A percentile compares a stretch with the other conserved stretches of the same genome.
Conservation (phyloP, 1,140 invertebrate species). For the Battus philenor region DNA sequence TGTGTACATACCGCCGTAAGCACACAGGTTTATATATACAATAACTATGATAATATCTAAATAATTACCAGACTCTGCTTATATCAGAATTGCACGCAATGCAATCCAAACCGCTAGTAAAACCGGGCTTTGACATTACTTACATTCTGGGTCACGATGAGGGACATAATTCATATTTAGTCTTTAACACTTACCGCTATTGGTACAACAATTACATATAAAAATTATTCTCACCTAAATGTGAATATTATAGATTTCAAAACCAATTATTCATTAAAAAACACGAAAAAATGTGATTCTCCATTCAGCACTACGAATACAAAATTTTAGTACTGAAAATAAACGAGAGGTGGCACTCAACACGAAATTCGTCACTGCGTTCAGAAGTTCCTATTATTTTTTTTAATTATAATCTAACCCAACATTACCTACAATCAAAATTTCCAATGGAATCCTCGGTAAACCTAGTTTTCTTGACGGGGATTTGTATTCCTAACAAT, state of each 20-base stretch:
- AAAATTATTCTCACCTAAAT: constrained; percentile 53
- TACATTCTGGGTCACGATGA: constrained; percentile 65
- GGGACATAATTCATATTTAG: constrained; percentile 23
- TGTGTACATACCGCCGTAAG: constrained; percentile 7
- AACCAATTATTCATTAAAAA: constrained; percentile 72
- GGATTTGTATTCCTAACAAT: too few relatives aligned
- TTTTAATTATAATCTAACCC: too few relatives aligned
- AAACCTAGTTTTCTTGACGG: too few relatives aligned
- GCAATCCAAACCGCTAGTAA: constrained; percentile 42
- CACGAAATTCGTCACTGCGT: constrained; percentile 29
- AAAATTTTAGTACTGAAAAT: constrained; percentile 69
- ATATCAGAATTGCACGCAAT: constrained; percentile 26
- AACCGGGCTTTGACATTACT: constrained; percentile 68
- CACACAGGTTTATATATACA: background rate
- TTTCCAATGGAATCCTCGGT: too few relatives aligned
- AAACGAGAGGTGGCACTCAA: constrained; percentile 60
- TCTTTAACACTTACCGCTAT: constrained; percentile 9
- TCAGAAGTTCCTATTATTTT: constrained; percentile 21
- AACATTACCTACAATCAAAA: too few relatives aligned
- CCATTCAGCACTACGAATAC: constrained; percentile 76
- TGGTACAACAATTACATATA: constrained; percentile 17
- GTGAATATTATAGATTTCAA: constrained; percentile 59
- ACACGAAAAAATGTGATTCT: constrained; percentile 72
- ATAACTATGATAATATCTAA: background rate
- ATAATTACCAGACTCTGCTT: background rate